Conservation (phyloP, 2,888 invertebrate species). For the Lepidocyrtoides sp. region DNA sequence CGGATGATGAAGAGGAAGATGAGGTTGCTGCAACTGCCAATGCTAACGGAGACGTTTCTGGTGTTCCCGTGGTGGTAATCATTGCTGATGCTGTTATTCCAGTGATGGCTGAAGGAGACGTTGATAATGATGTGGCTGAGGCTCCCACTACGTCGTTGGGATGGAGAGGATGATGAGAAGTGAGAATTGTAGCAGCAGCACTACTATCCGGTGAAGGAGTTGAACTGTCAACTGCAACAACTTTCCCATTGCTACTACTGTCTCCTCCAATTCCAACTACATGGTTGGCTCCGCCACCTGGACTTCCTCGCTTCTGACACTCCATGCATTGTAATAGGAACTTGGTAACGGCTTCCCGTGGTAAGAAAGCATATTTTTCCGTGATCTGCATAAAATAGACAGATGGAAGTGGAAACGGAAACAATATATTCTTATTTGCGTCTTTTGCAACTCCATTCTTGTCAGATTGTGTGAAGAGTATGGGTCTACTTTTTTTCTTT, state of each 20-base stretch:
- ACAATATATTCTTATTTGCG: constrained; percentile 39
- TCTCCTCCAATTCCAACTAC: background rate
- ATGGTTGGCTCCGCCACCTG: constrained; percentile 85
- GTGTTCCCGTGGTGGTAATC: constrained; percentile 58
- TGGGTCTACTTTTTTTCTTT: background rate
- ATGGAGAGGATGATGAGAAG: constrained; percentile 86
- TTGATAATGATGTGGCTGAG: constrained; percentile 61
- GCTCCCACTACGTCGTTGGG: constrained; percentile 85
- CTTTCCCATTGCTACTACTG: constrained; percentile 78
- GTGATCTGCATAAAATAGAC: constrained; percentile 91
- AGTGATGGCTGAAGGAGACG: constrained; percentile 16
- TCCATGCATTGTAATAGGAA: constrained; percentile 98
- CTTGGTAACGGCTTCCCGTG: constrained; percentile 98
- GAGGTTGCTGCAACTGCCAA: constrained; percentile 52
- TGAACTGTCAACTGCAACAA: constrained; percentile 80
- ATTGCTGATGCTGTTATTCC: constrained; percentile 68
- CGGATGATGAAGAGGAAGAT: constrained; percentile 84
- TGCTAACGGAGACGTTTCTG: constrained; percentile 69
- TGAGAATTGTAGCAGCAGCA: constrained; percentile 86
- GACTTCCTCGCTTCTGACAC: constrained; percentile 91
- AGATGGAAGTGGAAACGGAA: constrained; percentile 5
- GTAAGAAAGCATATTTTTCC: constrained; percentile 98
- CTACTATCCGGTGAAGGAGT: constrained; percentile 83
- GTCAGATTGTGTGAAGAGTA: background rate
- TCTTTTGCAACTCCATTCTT: background rate